Conservation (phyloP, 2,797 vertebrate genomes). For the Onychomys torridus region DNA sequence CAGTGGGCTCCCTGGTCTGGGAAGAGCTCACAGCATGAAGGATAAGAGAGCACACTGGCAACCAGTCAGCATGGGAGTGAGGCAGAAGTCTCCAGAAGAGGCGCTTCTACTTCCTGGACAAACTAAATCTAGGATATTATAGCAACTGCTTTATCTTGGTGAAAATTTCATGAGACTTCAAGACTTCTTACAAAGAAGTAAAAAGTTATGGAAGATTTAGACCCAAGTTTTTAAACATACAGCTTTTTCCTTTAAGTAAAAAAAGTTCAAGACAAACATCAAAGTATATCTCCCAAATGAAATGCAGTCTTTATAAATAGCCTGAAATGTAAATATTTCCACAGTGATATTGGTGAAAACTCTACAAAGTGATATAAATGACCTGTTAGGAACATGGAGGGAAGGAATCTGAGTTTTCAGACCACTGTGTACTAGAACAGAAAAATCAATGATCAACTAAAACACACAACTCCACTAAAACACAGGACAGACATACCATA, state of each 20-base stretch:
- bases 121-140: not conserved
- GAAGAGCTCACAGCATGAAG: not conserved
- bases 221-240: not conserved
- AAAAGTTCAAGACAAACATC: slow-evolving; percentile 7
- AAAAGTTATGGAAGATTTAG: not conserved
- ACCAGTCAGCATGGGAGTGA: not conserved
- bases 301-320: not conserved
- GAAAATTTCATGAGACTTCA: not conserved
- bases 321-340: not conserved
- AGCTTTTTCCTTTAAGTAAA: not conserved
- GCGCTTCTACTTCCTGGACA: not conserved
- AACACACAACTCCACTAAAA: not conserved
- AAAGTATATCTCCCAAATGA: not conserved
- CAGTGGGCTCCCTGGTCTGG: not conserved
- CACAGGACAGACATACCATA: not conserved
- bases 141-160: not conserved
- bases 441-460: not conserved
- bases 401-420: not conserved
- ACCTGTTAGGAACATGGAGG: not conserved
- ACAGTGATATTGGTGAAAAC: not conserved
- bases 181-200: not conserved
- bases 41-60: not conserved
- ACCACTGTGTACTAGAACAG: not conserved
- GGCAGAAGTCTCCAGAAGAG: not conserved
- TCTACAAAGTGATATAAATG: slow-evolving; percentile 7